These are phyloP conservation scores for Thecocarcelia acutangulata DNA, from an alignment of 2,888 invertebrate genomes.

Conservation along the genomic window DNA sequence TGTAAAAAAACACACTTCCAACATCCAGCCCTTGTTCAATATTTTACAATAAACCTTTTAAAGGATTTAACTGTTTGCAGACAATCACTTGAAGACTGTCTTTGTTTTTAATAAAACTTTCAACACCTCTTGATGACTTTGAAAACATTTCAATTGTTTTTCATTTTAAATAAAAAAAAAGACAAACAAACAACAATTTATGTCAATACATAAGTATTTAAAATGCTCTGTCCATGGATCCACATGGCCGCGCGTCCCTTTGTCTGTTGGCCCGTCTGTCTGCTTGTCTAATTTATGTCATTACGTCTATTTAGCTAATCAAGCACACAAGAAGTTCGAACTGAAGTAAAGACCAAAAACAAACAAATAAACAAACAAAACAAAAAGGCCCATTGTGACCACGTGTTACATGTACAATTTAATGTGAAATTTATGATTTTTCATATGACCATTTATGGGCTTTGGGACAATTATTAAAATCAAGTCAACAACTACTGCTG, in stretches of 20 bases:
- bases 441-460: conserved; percentile 42
- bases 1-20: too few relatives aligned
- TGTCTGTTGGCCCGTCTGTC: neutral
- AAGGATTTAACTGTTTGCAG: neutral
- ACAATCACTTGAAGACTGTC: conserved; percentile 9
- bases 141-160: neutral
- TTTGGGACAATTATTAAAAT: conserved; percentile 54
- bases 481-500: conserved; percentile 50
- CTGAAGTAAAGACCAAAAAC: neutral
- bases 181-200: conserved; percentile 1
- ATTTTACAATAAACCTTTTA: conserved; percentile 1
- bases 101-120: neutral
- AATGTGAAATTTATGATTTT: conserved; percentile 63
- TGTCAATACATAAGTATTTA: neutral
- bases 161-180: neutral
- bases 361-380: conserved; percentile 6
- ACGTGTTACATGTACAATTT: conserved; percentile 63
- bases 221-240: conserved; percentile 11
- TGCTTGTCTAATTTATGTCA: conserved; percentile 31
- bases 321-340: conserved; percentile 24
- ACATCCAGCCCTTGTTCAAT: neutral
- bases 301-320: conserved; percentile 54
- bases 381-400: conserved; percentile 50
- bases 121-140: conserved; percentile 8
- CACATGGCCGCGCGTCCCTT: neutral